Conservation (phyloP, 2,113 vertebrate species). For the Onychorhynchus coronatus region DNA sequence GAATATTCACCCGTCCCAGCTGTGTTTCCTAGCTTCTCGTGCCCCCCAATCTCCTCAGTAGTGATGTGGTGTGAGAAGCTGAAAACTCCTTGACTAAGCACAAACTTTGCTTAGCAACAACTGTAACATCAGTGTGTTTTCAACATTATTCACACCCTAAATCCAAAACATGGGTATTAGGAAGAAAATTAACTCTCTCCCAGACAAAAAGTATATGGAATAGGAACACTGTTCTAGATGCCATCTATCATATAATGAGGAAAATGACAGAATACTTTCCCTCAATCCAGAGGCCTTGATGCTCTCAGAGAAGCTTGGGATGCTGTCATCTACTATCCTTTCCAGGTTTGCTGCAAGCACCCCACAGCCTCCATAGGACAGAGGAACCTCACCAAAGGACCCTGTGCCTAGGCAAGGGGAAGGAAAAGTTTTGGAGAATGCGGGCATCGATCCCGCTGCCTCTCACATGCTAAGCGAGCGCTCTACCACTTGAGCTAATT, state of each 20-base stretch:
- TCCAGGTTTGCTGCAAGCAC: neutral
- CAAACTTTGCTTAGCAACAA: neutral
- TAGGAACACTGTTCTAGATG: neutral
- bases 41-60: neutral
- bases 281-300: neutral
- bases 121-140: neutral
- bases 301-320: neutral
- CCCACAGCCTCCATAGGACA: neutral
- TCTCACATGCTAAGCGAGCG: conserved; percentile 35
- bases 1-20: neutral
- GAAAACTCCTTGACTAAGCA: neutral
- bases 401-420: fast-evolving
- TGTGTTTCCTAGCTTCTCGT: neutral
- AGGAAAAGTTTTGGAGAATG: neutral
- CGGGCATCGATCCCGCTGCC: neutral
- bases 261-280: neutral
- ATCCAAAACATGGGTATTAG: neutral
- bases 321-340: neutral
- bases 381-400: fast-evolving
- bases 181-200: neutral
- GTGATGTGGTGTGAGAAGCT: neutral
- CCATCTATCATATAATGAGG: neutral
- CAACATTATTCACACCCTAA: neutral
- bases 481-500: neutral
- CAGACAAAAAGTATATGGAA: neutral